Evolutionary conservation across 2,797 vertebrate genomes (phyloP), one percentile per base, ranked within the genome.

Genomic region (Syngnathus rostellatus): DNA sequence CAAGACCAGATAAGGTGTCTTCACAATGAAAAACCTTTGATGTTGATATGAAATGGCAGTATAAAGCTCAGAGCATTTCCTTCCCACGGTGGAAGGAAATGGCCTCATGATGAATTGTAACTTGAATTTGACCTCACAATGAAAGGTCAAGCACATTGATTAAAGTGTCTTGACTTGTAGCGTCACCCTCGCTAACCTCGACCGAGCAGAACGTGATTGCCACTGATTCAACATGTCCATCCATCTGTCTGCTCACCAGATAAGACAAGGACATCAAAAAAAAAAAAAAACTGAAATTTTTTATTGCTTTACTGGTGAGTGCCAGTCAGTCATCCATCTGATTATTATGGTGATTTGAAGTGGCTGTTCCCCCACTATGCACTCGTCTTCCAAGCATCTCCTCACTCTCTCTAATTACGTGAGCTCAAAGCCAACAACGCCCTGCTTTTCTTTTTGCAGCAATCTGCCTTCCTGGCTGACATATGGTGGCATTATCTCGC

Each of bases 401-500:
- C 59, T 37, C 19, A 62, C 50, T 39, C 68, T 39, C 68, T 31
- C 66, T 23, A 65, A 65, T 65, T 57, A 65, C 51, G 10, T 53
- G 25, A 51, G 48, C 31, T 19, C 19, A 54, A 53, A 64, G 64
- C 64, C 50, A 39, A 55, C 19, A 43, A 23, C 39, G 43, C 51
- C 68, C 53, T 57, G 54, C 58, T 51, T 75, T 71, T 57, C 72
- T 72, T 72, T 51, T 72, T 71, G 72, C 75, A 76, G 74, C 77
- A 72, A 68, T 72, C 69, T 68, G 68, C 71, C 74, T 77, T 82
- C 67, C 68, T 75, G 51, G 6, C 12, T n/a, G 70, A 80, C 80
- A 83, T 87, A 82, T 82, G 85, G 78, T 60, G 72, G 70, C 41
- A 76, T 86, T 78, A 80, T 76, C 74, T 17, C 50, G 60, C 63